These are phyloP conservation scores for Mycteria americana DNA, from an alignment of 2,797 vertebrate genomes.

Conservation along the genomic window DNA sequence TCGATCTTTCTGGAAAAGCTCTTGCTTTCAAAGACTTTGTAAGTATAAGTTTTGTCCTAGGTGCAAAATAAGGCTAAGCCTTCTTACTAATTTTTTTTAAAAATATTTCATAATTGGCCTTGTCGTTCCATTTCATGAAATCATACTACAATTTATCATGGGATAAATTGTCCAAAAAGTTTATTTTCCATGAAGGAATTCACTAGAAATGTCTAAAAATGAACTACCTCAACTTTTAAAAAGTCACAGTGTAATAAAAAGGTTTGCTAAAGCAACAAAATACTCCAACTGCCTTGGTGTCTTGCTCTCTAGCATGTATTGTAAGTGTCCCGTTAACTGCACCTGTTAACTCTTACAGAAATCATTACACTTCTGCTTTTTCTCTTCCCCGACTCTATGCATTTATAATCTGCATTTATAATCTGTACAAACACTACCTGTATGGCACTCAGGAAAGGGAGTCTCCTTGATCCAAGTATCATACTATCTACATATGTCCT, in stretches of 20 bases:
- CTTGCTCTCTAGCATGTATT: not conserved
- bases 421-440: not conserved
- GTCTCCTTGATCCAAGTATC: not conserved
- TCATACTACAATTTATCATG: not conserved
- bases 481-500: not conserved
- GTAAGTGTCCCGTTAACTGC: fast-evolving
- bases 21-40: not conserved
- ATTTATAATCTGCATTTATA: not conserved
- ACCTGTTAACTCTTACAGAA: not conserved
- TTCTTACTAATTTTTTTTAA: not conserved
- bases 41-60: not conserved
- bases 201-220: not conserved
- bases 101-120: not conserved
- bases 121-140: not conserved
- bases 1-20: not conserved
- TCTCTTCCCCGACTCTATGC: not conserved
- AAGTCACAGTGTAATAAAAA: not conserved
- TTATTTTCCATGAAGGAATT: not conserved
- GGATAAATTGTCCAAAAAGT: not conserved
- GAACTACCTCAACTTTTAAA: not conserved
- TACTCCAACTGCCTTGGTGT: not conserved
- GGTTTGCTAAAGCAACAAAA: not conserved
- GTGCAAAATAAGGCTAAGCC: not conserved
- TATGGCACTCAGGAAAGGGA: not conserved
- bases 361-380: not conserved